phyloP scores from a whole-genome alignment of 2,113 vertebrate species.

The Dasyurus viverrinus region DNA sequence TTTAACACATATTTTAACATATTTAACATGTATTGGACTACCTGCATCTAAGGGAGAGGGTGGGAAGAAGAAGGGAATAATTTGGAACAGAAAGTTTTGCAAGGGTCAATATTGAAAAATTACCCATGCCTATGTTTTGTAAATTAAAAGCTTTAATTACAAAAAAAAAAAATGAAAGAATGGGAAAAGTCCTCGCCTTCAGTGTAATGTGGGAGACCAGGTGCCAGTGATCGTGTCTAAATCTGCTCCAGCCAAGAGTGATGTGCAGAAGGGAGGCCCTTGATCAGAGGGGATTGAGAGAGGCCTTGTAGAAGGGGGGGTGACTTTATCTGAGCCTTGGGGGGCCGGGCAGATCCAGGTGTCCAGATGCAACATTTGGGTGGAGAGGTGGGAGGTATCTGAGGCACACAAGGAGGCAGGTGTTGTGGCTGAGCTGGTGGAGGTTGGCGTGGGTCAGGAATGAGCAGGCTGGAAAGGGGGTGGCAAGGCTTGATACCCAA shows the following conservation, averaged over 20 bases:
- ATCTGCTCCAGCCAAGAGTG: neutral
- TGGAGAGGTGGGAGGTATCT: neutral
- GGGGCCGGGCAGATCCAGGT: neutral
- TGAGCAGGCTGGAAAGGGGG: too few species aligned
- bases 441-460: too few species aligned
- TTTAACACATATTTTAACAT: too few species aligned
- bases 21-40: too few species aligned
- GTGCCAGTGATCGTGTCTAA: neutral
- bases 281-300: neutral
- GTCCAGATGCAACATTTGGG: neutral
- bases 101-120: too few species aligned
- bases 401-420: neutral
- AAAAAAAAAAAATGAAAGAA: too few species aligned
- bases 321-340: neutral
- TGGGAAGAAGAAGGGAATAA: too few species aligned
- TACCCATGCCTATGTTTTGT: too few species aligned
- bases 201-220: neutral
- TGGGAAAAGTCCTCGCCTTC: neutral
- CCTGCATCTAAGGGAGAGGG: too few species aligned
- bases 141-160: too few species aligned
- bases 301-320: neutral
- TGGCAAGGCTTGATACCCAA: neutral
- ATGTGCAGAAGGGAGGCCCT: neutral
- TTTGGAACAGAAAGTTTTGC: too few species aligned
- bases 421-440: neutral